A percentile compares a stretch with the other conserved stretches of the same genome.
phyloP scores from a whole-genome alignment of 2,888 invertebrate genomes.

The Luperina nickerlii region DNA sequence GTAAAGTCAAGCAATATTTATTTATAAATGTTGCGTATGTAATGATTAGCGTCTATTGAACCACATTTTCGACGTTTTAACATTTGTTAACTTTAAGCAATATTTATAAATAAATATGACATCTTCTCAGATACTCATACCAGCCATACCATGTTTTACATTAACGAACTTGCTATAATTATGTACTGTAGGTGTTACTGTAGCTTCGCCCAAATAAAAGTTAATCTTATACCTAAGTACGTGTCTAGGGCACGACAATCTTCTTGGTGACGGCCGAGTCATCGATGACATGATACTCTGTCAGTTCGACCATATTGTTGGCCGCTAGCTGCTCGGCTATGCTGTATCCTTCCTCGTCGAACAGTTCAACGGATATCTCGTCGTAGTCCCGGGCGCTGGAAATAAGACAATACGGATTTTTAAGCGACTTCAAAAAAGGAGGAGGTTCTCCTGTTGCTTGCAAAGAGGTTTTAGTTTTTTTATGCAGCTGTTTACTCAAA shows the following conservation, averaged over 20 bases:
- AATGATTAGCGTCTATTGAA: background rate
- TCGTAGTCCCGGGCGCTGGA: conserved; percentile 82
- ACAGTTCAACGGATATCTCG: conserved; percentile 80
- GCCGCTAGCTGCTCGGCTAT: conserved; percentile 79
- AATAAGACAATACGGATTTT: background rate
- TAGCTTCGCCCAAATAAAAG: background rate
- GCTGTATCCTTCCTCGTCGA: conserved; percentile 75
- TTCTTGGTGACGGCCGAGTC: conserved; percentile 70
- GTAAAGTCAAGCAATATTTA: background rate
- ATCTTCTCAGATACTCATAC: too few species aligned
- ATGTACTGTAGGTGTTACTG: background rate
- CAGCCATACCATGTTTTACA: background rate
- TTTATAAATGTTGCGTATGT: background rate
- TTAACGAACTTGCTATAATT: background rate
- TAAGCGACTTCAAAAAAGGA: too few species aligned
- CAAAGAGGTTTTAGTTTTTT: too few species aligned
- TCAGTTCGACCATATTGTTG: conserved; percentile 70
- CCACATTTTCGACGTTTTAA: background rate
- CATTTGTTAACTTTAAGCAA: background rate
- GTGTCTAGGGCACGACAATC: conserved; percentile 72
- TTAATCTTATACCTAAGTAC: background rate
- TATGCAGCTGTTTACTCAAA: background rate
- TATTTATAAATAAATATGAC: background rate
- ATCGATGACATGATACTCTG: conserved; percentile 71
- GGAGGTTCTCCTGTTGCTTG: background rate